Base-by-base conservation (phyloP, 1,140 invertebrate genomes). In the Cydia pomonella region DNA sequence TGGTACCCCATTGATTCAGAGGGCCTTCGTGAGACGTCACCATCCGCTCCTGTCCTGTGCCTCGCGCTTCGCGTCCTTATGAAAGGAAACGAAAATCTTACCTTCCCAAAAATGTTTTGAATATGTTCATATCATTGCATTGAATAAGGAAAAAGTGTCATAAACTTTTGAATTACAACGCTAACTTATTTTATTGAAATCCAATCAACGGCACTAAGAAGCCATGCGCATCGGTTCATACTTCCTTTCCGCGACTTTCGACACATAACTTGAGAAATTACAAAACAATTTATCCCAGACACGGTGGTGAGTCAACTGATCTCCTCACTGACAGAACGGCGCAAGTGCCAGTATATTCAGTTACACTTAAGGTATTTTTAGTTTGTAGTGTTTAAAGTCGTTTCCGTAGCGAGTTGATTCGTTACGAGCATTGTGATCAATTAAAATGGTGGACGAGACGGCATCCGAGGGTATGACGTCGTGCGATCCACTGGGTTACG, bases 381-480 rank as follows among this genome's bases (percentile, higher is more conserved):
- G 21, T 59, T 21, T 1, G 1, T 23, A 9, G 1, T 18, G 77
- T 76, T 81, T 82, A 83, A 87, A 88, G 78, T 85, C 82, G 86
- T 82, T 87, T 87, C 87, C 85, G 84, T 87, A 75, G 77, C 86
- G 79, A 90, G 81, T 86, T 78, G 82, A 92, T 92, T 91, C 79
- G 89, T 88, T 82, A 80, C 89, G 84, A 92, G 85, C 88, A 90
- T 92, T 90, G 84, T 84, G 86, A 91, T 88, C 87, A 91, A 92
- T 91, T 92, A 91, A 84, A 88, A 80, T 79, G 80, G 77, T 81
- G 75, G 82, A 92, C 90, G 88, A 87, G 87, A 80, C 80, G 89
- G 88, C 85, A 92, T 91, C 87, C 83, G 82, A 82, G 78, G 84
- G 87, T 88, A 89, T 87, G 80, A 72, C 73, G 72, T 80, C 81